These are phyloP conservation scores for Lepus townsendii DNA, from an alignment of 2,797 vertebrate species.

Conservation along the genomic window DNA sequence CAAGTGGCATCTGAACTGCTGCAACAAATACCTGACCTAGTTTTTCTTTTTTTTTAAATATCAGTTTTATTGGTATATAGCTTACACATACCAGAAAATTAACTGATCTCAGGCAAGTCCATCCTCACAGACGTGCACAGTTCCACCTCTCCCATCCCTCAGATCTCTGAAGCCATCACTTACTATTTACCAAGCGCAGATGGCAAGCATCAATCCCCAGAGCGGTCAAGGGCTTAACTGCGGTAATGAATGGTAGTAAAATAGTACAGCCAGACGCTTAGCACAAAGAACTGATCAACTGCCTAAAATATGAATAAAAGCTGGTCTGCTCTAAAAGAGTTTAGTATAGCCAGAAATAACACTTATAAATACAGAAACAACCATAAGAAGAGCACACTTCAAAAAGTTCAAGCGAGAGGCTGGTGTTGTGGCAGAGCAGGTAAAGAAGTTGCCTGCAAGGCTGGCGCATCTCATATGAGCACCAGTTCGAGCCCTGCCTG, in stretches of 20 bases:
- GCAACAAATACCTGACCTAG: too few species aligned
- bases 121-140: neutral
- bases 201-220: neutral
- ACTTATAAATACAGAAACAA: neutral
- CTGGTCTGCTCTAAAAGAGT: neutral
- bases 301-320: neutral
- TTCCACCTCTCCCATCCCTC: neutral
- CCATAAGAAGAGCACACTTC: neutral
- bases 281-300: neutral
- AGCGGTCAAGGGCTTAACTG: neutral
- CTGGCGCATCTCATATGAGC: too few species aligned
- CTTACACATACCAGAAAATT: neutral
- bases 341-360: constrained; percentile 21
- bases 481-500: too few species aligned
- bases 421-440: too few species aligned
- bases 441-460: too few species aligned
- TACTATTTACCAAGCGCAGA: neutral
- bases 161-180: neutral
- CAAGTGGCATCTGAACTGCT: too few species aligned
- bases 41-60: neutral
- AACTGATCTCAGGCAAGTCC: neutral
- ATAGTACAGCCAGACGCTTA: rapidly evolving
- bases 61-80: neutral
- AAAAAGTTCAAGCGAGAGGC: too few species aligned
- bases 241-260: neutral